A percentile compares a stretch with the other conserved stretches of the same genome.
Evolutionary conservation across 92 coral and sea anemone species (phyloP).

Genomic region (Nematostella vectensis): DNA sequence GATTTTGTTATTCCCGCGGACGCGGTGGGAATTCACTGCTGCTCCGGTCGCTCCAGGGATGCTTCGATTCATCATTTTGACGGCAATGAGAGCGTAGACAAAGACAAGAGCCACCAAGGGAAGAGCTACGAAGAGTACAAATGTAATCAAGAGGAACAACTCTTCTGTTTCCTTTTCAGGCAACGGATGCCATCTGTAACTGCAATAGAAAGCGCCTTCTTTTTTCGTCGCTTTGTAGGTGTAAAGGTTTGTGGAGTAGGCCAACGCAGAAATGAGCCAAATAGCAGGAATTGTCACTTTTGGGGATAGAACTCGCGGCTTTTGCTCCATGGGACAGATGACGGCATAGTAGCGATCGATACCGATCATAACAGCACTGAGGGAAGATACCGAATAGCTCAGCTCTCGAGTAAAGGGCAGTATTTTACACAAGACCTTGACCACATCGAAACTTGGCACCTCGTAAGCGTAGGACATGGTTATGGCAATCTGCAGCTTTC

Average conservation of each 20-base stretch:
- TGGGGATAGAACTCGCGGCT: slow-evolving; percentile 2
- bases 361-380: slow-evolving; percentile 17
- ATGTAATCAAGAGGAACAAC: slow-evolving; percentile 6
- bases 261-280: slow-evolving; percentile 4
- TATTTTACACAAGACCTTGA: slow-evolving; percentile 10
- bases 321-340: slow-evolving; percentile 6
- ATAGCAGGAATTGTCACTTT: slow-evolving; percentile 7
- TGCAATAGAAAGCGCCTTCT: background rate
- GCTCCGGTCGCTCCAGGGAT: slow-evolving; percentile 15
- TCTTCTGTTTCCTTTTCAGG: slow-evolving; percentile 1
- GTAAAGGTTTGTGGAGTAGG: slow-evolving; percentile 8
- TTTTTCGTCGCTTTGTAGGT: background rate
- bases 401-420: slow-evolving; percentile 11
- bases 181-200: background rate
- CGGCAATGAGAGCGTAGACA: slow-evolving; percentile 9
- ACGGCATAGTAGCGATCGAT: slow-evolving; percentile 22
- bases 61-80: slow-evolving; percentile 3
- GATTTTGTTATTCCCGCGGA: slow-evolving; percentile 9
- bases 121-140: slow-evolving; percentile 8
- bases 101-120: background rate
- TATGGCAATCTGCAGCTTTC: slow-evolving; percentile 13
- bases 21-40: slow-evolving; percentile 5
- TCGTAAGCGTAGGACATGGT: slow-evolving; percentile 4
- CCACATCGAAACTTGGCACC: background rate
- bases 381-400: slow-evolving; percentile 17